A percentile compares a stretch with the other conserved stretches of the same genome.
These are phyloP conservation scores for Gymnocypris eckloni DNA, from an alignment of 2,797 vertebrate genomes.

Conservation along the genomic window DNA sequence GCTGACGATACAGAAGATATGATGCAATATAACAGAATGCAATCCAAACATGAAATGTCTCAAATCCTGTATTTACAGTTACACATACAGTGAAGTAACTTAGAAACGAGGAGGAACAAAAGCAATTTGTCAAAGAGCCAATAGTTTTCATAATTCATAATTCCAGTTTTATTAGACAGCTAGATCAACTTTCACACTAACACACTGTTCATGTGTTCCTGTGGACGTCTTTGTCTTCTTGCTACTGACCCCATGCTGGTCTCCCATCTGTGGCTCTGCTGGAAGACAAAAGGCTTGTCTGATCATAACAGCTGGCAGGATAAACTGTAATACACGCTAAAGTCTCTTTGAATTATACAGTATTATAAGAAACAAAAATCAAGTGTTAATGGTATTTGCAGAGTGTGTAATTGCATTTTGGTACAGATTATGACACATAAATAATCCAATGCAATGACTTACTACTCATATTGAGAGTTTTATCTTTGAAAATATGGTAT, in stretches of 20 bases:
- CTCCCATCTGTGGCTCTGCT: slow-evolving; percentile 27
- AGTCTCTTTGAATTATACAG: neutral
- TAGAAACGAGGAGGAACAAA: neutral
- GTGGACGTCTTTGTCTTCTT: slow-evolving; percentile 1
- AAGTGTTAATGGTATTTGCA: neutral
- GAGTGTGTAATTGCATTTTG: neutral
- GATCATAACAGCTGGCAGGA: slow-evolving; percentile 23
- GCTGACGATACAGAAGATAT: neutral
- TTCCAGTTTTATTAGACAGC: neutral
- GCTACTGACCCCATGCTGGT: slow-evolving; percentile 34
- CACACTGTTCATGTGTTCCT: neutral
- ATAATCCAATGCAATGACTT: neutral
- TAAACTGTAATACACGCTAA: neutral
- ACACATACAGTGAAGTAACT: neutral
- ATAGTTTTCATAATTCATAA: neutral
- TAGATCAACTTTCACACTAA: neutral
- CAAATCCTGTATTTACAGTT: neutral
- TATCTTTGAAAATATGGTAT: neutral
- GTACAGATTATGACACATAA: neutral
- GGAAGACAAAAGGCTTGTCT: slow-evolving; percentile 30
- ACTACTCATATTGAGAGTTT: neutral
- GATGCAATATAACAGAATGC: neutral
- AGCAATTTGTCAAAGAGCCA: neutral
- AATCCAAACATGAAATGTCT: neutral
- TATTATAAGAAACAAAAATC: neutral